These are phyloP conservation scores for Drosophila baimaii DNA, from an alignment of 1,140 invertebrate species.

Conservation along the genomic window DNA sequence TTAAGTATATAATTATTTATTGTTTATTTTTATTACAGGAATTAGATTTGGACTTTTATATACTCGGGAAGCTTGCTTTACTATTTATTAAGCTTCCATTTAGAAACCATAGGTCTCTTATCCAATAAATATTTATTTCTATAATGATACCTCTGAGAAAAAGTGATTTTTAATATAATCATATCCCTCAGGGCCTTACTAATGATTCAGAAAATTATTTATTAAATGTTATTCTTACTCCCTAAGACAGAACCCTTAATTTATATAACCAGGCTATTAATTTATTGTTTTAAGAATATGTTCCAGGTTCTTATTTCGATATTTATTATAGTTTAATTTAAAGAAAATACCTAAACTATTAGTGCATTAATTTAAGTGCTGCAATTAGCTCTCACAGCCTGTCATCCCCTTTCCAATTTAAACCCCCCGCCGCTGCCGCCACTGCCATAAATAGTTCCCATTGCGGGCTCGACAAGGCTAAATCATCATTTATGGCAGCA, in stretches of 20 bases:
- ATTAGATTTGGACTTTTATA: too few relatives aligned
- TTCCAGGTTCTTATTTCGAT: too few relatives aligned
- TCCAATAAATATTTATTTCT: neutral
- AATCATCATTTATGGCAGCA: constrained; percentile 51
- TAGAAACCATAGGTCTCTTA: too few relatives aligned
- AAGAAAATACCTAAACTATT: neutral
- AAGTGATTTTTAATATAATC: neutral
- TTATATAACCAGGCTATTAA: neutral
- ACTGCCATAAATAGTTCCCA: constrained; percentile 33
- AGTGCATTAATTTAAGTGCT: neutral
- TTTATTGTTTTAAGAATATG: neutral
- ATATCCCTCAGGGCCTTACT: neutral
- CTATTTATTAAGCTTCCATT: too few relatives aligned
- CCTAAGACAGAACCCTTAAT: neutral
- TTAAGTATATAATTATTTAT: neutral
- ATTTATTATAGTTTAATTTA: constrained; percentile 6
- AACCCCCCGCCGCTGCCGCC: neutral
- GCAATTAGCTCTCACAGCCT: neutral
- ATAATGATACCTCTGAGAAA: too few relatives aligned
- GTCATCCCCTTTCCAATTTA: constrained; percentile 1
- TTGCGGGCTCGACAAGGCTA: constrained; percentile 8
- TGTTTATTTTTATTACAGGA: too few relatives aligned
- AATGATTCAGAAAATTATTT: neutral
- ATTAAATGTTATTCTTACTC: too few relatives aligned
- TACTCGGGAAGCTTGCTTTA: too few relatives aligned